Evolutionary conservation across 2,888 invertebrate genomes (phyloP), one percentile per base, ranked within the genome.

Genomic region (Cactoblastis cactorum): DNA sequence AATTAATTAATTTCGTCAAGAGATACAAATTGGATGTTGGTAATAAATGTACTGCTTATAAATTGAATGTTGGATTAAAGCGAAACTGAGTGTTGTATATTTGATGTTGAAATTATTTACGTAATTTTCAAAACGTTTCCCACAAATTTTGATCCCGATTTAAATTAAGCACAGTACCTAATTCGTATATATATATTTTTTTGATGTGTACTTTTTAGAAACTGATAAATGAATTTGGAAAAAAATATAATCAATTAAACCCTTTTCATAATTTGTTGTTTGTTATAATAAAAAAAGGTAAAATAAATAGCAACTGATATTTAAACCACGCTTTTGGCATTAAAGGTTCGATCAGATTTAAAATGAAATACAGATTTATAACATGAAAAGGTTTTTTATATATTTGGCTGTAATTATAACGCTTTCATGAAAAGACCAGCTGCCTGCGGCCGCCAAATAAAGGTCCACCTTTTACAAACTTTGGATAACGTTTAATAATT

Each of bases 401-500:
- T 43, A 43, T 46, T 35, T 46, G 46, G 12, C 22, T 24, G 9
- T 46, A 46, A 46, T 35, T 46, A 34, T 19, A 28, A 43, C 35
- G 34, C 46, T 46, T 45, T 34, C 45, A 34, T 35, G 46, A 46
- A 46, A n/a, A n/a, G 33, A 15, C 34, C 19, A 46, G 45, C n/a
- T 19, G 19, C 33, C 22, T 8, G 19, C 19, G 34, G 46, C 46
- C 46, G 34, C 35, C 46, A 34, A 46, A 46, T 35, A 34, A 18
- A 35, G 32, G 19, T 9, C 12, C 33, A 35, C 22, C 34, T 14
- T 11, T 46, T 46, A 11, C 14, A 9, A 34, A 34, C 2, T 46
- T 34, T 34, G 28, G 12, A 12, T 12, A 34, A 22, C 9, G 18
- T 15, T 45, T 4, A 9, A 8, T 6, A 33, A 11, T 18, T 17